These are phyloP conservation scores for Pholis gunnellus DNA, from an alignment of 2,113 vertebrate species.

Conservation along the genomic window DNA sequence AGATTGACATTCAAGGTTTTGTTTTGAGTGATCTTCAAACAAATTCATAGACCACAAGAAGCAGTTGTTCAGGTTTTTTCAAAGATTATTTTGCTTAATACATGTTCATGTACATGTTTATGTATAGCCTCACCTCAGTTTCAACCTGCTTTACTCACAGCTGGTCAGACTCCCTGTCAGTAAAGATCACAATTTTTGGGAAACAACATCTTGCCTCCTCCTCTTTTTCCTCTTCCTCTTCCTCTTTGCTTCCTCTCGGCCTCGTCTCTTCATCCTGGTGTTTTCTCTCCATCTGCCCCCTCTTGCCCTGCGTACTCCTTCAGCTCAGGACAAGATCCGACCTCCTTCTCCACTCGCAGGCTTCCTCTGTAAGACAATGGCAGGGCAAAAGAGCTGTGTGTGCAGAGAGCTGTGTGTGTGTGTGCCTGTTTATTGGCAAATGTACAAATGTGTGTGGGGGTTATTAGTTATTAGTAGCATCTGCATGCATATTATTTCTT, in stretches of 20 bases:
- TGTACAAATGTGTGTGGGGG: neutral
- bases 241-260: constrained; percentile 2
- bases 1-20: neutral
- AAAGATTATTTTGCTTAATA: neutral
- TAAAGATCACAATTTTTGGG: constrained; percentile 13
- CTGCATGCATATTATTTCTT: neutral
- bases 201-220: constrained; percentile 39
- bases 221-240: constrained; percentile 20
- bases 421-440: constrained; percentile 1
- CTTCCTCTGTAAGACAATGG: constrained; percentile 76
- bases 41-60: neutral
- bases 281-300: constrained; percentile 53
- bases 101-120: neutral
- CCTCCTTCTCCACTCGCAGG: constrained; percentile 43
- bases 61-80: neutral
- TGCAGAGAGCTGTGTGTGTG: neutral
- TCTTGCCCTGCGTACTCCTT: constrained; percentile 31
- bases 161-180: neutral
- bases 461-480: neutral
- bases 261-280: constrained; percentile 42
- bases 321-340: constrained; percentile 40
- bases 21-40: neutral
- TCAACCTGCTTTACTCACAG: neutral
- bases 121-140: neutral
- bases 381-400: constrained; percentile 49